Percentiles rank a stretch among this genome's conserved stretches.
Conservation (phyloP, 2,113 vertebrate genomes). For the Glaucidium brasilianum region DNA sequence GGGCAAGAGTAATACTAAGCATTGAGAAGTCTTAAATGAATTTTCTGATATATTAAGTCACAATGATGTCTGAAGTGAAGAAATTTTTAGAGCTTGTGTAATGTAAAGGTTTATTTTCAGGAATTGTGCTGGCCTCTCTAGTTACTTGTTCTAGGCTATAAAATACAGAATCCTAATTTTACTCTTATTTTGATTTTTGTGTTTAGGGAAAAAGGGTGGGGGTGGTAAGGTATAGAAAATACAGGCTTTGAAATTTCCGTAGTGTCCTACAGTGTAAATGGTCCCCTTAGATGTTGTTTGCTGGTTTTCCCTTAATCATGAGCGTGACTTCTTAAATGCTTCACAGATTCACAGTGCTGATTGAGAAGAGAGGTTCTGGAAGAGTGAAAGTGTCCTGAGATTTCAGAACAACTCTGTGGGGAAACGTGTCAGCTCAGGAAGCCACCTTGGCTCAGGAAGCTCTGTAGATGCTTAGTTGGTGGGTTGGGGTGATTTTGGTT, state of each 20-base stretch:
- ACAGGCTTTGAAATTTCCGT: not conserved
- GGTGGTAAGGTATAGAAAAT: not conserved
- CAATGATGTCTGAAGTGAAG: not conserved
- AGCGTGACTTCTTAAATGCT: not conserved
- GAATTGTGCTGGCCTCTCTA: not conserved
- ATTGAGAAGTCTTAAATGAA: not conserved
- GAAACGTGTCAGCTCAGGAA: fast-evolving
- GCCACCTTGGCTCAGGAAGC: fast-evolving
- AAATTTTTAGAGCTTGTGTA: not conserved
- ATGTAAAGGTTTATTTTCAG: not conserved
- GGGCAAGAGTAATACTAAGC: not conserved
- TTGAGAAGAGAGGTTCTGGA: not conserved
- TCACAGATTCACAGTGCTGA: not conserved
- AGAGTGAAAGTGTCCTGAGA: not conserved
- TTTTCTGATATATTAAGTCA: not conserved
- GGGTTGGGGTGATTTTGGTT: not conserved
- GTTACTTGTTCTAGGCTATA: not conserved
- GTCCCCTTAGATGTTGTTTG: not conserved
- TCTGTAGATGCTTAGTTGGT: not conserved
- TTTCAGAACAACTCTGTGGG: not conserved
- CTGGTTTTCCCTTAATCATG: not conserved
- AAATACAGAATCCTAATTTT: not conserved
- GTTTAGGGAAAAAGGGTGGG: not conserved
- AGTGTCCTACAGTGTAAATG: not conserved
- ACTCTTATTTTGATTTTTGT: not conserved